Base-by-base conservation (phyloP, 2,113 vertebrate species). In the Scomber japonicus region DNA sequence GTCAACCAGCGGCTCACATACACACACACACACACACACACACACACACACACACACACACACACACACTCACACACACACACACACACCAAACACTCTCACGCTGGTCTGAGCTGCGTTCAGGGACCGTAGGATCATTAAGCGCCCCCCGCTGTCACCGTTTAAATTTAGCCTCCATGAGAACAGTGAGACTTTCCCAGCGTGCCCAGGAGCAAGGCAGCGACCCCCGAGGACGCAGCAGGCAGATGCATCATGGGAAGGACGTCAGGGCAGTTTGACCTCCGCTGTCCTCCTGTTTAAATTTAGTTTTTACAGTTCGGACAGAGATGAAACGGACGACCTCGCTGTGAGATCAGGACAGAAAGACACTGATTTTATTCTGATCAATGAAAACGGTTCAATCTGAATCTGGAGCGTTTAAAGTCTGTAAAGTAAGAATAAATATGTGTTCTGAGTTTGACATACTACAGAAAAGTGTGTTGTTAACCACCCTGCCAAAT, bases 131-230 rank as follows among this genome's bases (percentile, higher is more conserved):
- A 40, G 66, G 35, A 68, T 49, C 71, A 51, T 27, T n/a, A 27
- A 73, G 27, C 27, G 6, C 70, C 63, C 81, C 81, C 77, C 3
- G 11, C 64, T 82, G 80, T 80, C 56, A 71, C 71, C 4, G 62
- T 84, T 27, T 84, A 89, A 87, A 85, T 88, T 81, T 90, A 92
- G 90, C 74, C 51, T 31, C 75, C 88, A 78, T 91, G 89, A 87
- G 91, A 92, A 92, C 84, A 5, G 11, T 5, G 15, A 3, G 0
- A 31, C 15, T 87, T 88, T 89, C 91, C 85, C 89, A 92, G 83
- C 71, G 15, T 87, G 80, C 71, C 78, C 85, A 80, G 56, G 71
- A 59, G 80, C 77, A 24, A 72, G 60, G 76, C 83, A 77, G 71
- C 10, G 14, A 65, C 76, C 61, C 80, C 40, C 8, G 1, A 88